A percentile compares a stretch with the other conserved stretches of the same genome.
These are phyloP conservation scores for Panopea generosa DNA, from an alignment of 2,888 invertebrate genomes.

Conservation along the genomic window DNA sequence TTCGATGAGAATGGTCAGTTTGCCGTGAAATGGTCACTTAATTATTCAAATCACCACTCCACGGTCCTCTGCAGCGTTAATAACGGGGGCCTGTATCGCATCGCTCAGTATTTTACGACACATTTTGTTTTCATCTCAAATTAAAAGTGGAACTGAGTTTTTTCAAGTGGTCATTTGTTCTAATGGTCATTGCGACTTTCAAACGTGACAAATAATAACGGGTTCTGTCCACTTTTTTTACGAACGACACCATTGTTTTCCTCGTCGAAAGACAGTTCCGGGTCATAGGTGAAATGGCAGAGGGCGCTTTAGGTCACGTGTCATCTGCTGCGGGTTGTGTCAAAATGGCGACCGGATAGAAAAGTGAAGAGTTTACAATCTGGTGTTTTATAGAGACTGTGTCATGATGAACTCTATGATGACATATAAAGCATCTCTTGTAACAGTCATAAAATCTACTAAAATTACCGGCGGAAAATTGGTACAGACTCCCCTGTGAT, in stretches of 20 bases:
- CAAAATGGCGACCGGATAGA: conserved; percentile 36
- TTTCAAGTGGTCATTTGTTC: conserved; percentile 53
- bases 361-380: conserved; percentile 29
- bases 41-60: conserved; percentile 11
- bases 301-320: conserved; percentile 62
- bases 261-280: conserved; percentile 23
- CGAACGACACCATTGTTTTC: conserved; percentile 45
- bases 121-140: conserved; percentile 32
- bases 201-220: conserved; percentile 62
- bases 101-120: conserved; percentile 32
- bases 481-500: too few relatives aligned
- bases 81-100: conserved; percentile 10
- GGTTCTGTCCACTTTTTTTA: conserved; percentile 52
- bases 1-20: too few relatives aligned
- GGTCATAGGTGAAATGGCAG: conserved; percentile 57
- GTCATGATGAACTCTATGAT: conserved; percentile 6
- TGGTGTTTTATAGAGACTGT: not conserved
- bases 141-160: conserved; percentile 43
- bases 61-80: not conserved
- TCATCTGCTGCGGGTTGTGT: conserved; percentile 59
- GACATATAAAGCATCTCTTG: not conserved
- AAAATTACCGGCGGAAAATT: too few relatives aligned
- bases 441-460: too few relatives aligned
- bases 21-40: conserved; percentile 11
- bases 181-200: conserved; percentile 50